These are phyloP conservation scores for Tridacna gigas DNA, from an alignment of 2,888 invertebrate species.

Conservation along the genomic window DNA sequence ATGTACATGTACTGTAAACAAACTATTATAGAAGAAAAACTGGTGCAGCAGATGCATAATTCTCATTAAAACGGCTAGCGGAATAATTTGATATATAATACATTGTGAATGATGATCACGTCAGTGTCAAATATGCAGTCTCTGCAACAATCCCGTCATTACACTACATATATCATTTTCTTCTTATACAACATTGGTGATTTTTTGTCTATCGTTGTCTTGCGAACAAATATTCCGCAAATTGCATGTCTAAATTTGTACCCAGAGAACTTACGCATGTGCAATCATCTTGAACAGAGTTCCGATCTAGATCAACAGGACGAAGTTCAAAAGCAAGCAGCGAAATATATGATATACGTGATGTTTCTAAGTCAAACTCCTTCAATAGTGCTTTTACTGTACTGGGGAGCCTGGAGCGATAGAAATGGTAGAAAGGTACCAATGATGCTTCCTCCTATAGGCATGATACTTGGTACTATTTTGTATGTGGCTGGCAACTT, in stretches of 20 bases:
- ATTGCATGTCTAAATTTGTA: conserved; percentile 72
- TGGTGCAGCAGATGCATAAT: too few species aligned
- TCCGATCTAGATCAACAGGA: conserved; percentile 70
- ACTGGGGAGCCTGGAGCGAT: conserved; percentile 84
- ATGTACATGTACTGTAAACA: too few species aligned
- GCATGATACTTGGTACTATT: conserved; percentile 69
- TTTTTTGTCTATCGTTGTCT: conserved; percentile 80
- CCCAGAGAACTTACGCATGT: conserved; percentile 26
- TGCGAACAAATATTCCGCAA: conserved; percentile 80
- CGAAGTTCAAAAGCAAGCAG: conserved; percentile 75
- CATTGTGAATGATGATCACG: too few species aligned
- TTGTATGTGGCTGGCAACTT: too few species aligned
- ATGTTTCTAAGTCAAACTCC: conserved; percentile 80
- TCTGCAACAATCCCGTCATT: too few species aligned
- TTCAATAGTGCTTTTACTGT: conserved; percentile 79
- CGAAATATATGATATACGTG: conserved; percentile 79
- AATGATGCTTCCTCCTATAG: conserved; percentile 79
- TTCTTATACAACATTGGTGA: conserved; percentile 76
- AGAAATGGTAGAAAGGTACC: conserved; percentile 78
- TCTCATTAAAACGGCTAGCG: too few species aligned
- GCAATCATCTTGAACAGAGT: conserved; percentile 59
- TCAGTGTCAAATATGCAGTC: too few species aligned
- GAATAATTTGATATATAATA: too few species aligned
- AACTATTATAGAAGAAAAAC: too few species aligned
- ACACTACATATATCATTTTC: too few species aligned